These are phyloP conservation scores for Trichopoda pennipes DNA, from an alignment of 2,888 invertebrate species.

Conservation along the genomic window DNA sequence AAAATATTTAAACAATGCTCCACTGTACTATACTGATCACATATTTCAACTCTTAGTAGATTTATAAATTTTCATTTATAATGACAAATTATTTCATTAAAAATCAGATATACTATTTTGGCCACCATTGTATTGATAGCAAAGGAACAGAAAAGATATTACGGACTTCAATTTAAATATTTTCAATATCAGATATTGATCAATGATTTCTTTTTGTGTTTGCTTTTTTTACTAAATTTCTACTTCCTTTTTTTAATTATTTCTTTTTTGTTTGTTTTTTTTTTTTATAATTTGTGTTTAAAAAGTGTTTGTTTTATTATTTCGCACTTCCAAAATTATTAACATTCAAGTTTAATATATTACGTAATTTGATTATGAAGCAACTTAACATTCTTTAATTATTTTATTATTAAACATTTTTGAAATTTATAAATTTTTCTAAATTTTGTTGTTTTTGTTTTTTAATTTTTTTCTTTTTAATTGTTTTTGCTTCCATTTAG, in stretches of 20 bases:
- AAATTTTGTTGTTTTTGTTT: conserved; percentile 19
- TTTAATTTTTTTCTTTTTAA: conserved; percentile 18
- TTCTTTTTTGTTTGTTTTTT: too few relatives aligned
- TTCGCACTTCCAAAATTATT: too few relatives aligned
- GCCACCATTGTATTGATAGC: background rate
- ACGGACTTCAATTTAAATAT: background rate
- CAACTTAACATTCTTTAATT: background rate
- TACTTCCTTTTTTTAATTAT: background rate
- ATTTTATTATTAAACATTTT: conserved; percentile 3
- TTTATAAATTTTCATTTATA: too few relatives aligned
- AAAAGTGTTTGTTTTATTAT: too few relatives aligned
- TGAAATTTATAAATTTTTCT: conserved; percentile 14
- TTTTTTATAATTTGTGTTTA: too few relatives aligned
- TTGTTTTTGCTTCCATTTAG: conserved; percentile 46
- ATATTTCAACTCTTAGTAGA: too few relatives aligned
- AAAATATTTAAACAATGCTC: too few relatives aligned
- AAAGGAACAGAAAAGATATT: background rate
- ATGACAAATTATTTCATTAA: too few relatives aligned
- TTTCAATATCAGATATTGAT: background rate
- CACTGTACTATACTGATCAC: too few relatives aligned
- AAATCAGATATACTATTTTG: background rate
- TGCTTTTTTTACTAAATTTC: background rate
- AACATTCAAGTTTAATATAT: too few relatives aligned
- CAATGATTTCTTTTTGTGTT: too few relatives aligned
- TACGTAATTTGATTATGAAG: conserved; percentile 1